Percentiles rank a stretch among this genome's conserved stretches.
These are phyloP conservation scores for Labeo calbasu DNA, from an alignment of 2,797 vertebrate genomes.

Conservation along the genomic window DNA sequence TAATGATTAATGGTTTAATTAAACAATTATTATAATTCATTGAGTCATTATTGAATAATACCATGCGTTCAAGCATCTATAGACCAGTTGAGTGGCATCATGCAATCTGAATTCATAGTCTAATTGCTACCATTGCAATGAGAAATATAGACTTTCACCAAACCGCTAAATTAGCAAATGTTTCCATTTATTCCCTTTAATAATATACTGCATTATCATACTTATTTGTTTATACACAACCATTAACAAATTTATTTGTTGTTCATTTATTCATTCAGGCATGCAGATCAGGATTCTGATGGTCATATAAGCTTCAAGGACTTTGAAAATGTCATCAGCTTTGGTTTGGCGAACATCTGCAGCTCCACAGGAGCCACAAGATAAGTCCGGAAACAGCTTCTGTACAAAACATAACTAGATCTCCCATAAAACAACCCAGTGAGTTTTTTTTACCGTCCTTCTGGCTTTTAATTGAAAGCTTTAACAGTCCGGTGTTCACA, in stretches of 20 bases:
- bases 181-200: background rate
- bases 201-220: background rate
- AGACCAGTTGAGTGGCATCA: background rate
- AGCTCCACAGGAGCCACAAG: background rate
- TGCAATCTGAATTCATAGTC: background rate
- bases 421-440: background rate
- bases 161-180: background rate
- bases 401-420: background rate
- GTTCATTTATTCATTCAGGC: conserved; percentile 62
- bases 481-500: background rate
- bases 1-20: background rate
- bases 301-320: conserved; percentile 82
- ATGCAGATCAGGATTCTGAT: conserved; percentile 80
- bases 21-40: background rate
- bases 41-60: background rate
- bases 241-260: conserved; percentile 13
- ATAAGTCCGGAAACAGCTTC: background rate
- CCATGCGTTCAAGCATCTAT: background rate
- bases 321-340: conserved; percentile 78
- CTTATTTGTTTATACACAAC: background rate
- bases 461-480: conserved; percentile 1
- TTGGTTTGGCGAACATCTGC: conserved; percentile 66
- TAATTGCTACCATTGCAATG: background rate
- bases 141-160: background rate
- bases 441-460: background rate